phyloP scores from a whole-genome alignment of 2,113 vertebrate genomes.

The Trichomycterus rosablanca region DNA sequence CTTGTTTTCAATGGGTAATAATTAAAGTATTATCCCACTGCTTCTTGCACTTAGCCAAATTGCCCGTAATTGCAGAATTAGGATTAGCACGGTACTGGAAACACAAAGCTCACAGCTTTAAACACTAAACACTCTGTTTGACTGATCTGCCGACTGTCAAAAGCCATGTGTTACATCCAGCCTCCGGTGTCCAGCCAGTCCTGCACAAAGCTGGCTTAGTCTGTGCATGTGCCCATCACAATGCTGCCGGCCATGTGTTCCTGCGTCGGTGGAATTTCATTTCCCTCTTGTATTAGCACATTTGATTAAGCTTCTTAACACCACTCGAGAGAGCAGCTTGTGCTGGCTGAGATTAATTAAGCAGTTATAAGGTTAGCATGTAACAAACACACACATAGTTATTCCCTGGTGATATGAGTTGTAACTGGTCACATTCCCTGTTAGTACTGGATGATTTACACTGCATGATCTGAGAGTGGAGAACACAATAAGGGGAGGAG shows the following conservation, averaged over 20 bases:
- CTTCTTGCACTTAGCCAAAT: slow-evolving; percentile 21
- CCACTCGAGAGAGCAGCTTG: slow-evolving; percentile 10
- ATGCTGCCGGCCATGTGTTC: slow-evolving; percentile 1
- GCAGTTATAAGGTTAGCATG: slow-evolving; percentile 6
- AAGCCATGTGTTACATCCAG: not conserved
- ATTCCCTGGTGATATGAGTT: not conserved
- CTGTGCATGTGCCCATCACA: too few species aligned
- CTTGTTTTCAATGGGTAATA: slow-evolving; percentile 54
- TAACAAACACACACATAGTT: slow-evolving; percentile 7
- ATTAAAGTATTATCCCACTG: slow-evolving; percentile 54
- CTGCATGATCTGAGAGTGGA: too few species aligned
- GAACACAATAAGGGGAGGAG: too few species aligned
- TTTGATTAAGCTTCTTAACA: slow-evolving; percentile 36
- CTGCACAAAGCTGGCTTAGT: too few species aligned
- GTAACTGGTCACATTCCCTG: too few species aligned
- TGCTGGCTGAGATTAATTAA: slow-evolving; percentile 29
- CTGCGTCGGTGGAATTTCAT: slow-evolving; percentile 27
- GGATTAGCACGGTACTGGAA: slow-evolving; percentile 30
- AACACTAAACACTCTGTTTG: not conserved
- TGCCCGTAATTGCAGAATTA: slow-evolving; percentile 51
- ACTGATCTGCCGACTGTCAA: not conserved
- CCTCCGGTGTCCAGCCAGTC: too few species aligned
- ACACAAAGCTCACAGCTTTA: too few species aligned
- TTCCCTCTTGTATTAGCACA: slow-evolving; percentile 22
- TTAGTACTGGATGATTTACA: too few species aligned